A percentile compares a stretch with the other conserved stretches of the same genome.
Evolutionary conservation across 2,888 invertebrate species (phyloP).

Genomic region (Harpalus rubripes): DNA sequence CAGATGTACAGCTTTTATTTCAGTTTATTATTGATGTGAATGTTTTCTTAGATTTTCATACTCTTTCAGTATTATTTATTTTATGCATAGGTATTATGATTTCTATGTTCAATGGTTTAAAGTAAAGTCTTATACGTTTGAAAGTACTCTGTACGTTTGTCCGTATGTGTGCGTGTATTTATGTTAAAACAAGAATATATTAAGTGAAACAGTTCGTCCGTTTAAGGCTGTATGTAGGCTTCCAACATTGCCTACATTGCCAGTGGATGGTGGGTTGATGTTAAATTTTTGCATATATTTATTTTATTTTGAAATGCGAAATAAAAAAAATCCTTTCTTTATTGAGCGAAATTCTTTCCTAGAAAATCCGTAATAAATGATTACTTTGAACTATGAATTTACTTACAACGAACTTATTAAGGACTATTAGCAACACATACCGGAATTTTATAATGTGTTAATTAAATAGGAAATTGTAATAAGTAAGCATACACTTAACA

Average conservation of each 20-base stretch:
- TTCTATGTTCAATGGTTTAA: neutral
- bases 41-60: too few species aligned
- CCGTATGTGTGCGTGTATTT: slow-evolving; percentile 31
- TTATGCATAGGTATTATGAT: neutral
- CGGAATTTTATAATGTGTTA: slow-evolving; percentile 31
- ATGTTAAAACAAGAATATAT: slow-evolving; percentile 54
- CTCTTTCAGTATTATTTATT: too few species aligned
- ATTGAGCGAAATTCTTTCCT: slow-evolving; percentile 38
- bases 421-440: slow-evolving; percentile 10
- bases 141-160: neutral
- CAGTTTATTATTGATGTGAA: too few species aligned
- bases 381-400: neutral
- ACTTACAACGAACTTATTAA: slow-evolving; percentile 9
- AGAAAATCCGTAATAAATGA: neutral
- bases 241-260: slow-evolving; percentile 58
- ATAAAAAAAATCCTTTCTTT: slow-evolving; percentile 35
- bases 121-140: slow-evolving; percentile 3
- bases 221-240: slow-evolving; percentile 57
- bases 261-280: slow-evolving; percentile 43
- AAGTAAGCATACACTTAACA: slow-evolving; percentile 18
- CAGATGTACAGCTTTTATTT: too few species aligned
- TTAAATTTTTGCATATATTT: slow-evolving; percentile 58
- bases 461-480: slow-evolving; percentile 19
- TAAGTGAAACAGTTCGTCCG: slow-evolving; percentile 60
- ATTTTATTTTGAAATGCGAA: slow-evolving; percentile 57